Base-by-base conservation (phyloP, 2,113 vertebrate genomes). In the Argyrosomus japonicus region DNA sequence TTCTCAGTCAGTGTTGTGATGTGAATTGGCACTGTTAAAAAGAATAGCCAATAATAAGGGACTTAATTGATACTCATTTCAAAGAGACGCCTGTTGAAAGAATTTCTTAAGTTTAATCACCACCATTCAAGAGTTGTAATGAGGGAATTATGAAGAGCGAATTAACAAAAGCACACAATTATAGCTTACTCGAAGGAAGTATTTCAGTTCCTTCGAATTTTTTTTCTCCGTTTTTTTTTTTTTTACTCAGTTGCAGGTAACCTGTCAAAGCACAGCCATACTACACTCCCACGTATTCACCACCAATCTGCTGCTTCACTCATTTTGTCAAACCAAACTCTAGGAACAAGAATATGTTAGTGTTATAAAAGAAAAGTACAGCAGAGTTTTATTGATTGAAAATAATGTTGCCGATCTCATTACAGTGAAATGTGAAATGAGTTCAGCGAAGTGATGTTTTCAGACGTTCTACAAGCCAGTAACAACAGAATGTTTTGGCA, bases 21-120 rank as follows among this genome's bases (percentile, higher is more conserved):
- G 82, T 75, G 68, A 83, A 67, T 87, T 84, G 78, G 81, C 76
- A 88, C 91, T 90, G 91, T 92, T 87, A 60, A 77, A 87, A 77
- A 90, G 90, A 91, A 94, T 88, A 79, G 74, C 75, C 85, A 80
- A 69, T 92, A 92, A 93, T 93, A 92, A 94, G 92, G 75, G 79
- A 58, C 90, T 87, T 94, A 89, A 92, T 93, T 94, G 94, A 91
- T 93, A 90, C 88, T 91, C 56, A 78, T 93, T 93, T 94, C 91
- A 94, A 94, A 94, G 92, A 84, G 89, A 86, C 32, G 85, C 84
- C 84, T 87, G 92, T 93, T 94, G 85, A 93, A 93, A 90, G 88
- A 88, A 87, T 86, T 91, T 89, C 77, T 86, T 73, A 77, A 85
- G 89, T 91, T 93, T 91, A 92, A 93, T 94, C 91, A 90, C 85